Base-by-base conservation (phyloP, 2,797 vertebrate genomes). In the Scyliorhinus canicula region DNA sequence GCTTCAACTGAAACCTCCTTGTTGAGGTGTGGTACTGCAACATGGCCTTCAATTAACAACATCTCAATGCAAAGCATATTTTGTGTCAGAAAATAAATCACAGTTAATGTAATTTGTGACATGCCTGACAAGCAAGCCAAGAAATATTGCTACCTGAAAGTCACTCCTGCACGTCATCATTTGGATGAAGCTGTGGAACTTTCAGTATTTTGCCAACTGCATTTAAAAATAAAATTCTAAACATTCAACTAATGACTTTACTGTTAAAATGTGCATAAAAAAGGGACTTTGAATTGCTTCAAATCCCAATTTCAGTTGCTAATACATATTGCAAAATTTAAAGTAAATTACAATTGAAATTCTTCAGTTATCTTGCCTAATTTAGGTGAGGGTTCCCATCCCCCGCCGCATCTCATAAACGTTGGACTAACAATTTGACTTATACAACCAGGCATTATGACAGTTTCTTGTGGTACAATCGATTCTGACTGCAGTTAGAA, bases 31-130 rank as follows among this genome's bases (percentile, higher is more conserved):
- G 57, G 57, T 65, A 19, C 11, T 40, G 88, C 88, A 65, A n/a
- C 60, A 91, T 91, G 57, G 88, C 47, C n/a, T 65, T 91, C 88
- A 91, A 91, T 91, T 91, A 91, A n/a, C n/a, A 91, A 65, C 55
- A 90, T 57, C 55, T 14, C 57, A 65, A n/a, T 63, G 19, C n/a
- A 91, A 44, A 91, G 57, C 57, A 91, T 57, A 88, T 88, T 88
- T 88, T 88, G 26, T 88, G 52, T 35, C 88, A 91, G n/a, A 63
- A 65, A 60, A 91, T 60, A 63, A 91, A 65, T 91, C 57, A 91
- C 3, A 44, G 35, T 65, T 91, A 57, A 90, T 90, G 14, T 52
- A 90, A 57, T 90, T n/a, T 31, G 21, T 63, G 35, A 63, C 24
- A 14, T 65, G 88, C n/a, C 60, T 91, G 55, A 57, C 55, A 91